Evolutionary conservation across 2,888 invertebrate species (phyloP).

Genomic region (Podotricha telesiphe): DNA sequence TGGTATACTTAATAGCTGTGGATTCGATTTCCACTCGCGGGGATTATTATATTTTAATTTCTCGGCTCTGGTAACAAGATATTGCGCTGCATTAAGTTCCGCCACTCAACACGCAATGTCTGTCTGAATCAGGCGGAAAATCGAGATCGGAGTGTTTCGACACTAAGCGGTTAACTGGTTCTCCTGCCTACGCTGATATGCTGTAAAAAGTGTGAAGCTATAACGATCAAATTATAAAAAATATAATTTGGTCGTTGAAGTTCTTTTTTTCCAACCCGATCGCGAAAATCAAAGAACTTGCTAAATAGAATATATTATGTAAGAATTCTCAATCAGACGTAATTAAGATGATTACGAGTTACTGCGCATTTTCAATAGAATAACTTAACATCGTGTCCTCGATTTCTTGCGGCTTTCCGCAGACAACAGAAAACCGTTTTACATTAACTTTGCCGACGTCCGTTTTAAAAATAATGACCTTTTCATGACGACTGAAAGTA

Average conservation of each 20-base stretch:
- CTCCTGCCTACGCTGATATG: too few species aligned
- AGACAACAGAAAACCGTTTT: conserved; percentile 10
- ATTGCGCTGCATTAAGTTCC: too few species aligned
- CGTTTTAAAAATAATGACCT: conserved; percentile 13
- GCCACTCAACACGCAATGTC: too few species aligned
- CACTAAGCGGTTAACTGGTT: too few species aligned
- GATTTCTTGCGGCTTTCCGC: not conserved
- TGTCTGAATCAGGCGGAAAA: too few species aligned
- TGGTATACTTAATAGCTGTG: too few species aligned
- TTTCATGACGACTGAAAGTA: conserved; percentile 5
- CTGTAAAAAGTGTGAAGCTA: too few species aligned
- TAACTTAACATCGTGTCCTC: conserved; percentile 14
- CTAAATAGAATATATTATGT: not conserved
- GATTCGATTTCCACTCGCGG: too few species aligned
- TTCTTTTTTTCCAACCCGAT: not conserved
- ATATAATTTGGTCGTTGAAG: not conserved
- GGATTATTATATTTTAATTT: too few species aligned
- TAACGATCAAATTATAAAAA: too few species aligned
- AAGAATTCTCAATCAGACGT: conserved; percentile 5
- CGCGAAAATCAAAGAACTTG: not conserved
- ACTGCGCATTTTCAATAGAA: conserved; percentile 19
- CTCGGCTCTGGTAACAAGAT: too few species aligned
- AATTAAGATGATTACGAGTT: conserved; percentile 3
- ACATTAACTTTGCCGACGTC: conserved; percentile 1
- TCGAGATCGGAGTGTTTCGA: too few species aligned